Evolutionary conservation across 2,888 invertebrate species (phyloP), one percentile per base, ranked within the genome.

Genomic region (Caenorhabditis plicata): DNA sequence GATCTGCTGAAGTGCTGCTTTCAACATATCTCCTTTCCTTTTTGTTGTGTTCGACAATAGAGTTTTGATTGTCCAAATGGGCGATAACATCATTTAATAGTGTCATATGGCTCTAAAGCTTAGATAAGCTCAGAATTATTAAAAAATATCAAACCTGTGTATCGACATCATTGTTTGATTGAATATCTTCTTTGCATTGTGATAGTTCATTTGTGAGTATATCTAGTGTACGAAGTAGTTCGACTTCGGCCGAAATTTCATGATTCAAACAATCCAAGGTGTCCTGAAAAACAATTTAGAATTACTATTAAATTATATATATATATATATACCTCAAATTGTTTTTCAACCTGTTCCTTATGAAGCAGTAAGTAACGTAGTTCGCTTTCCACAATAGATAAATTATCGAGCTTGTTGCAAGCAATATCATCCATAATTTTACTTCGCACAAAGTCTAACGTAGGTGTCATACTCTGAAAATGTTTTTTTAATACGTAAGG

Each of bases 331-430:
- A 68, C 71, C 49, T 74, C 73, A 43, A 54, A 70, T 29, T 64
- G 62, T 35, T 62, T 49, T 49, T 71, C 63, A 31, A 64, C 55
- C 25, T 68, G 60, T 48, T 77, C 73, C 4, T 71, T 61, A 35
- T 76, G 74, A 9, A 74, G 71, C 5, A 68, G 65, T 45, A 73
- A 56, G 63, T 73, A 77, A 33, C 77, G 70, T 11, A 68, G 61
- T 17, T 75, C 75, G 25, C 71, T 66, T 38, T 63, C 54, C 17
- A 56, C 70, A 27, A 54, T 63, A 25, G 44, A 66, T n/a, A 71
- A 64, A 19, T 74, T 75, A 8, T 42, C 20, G 4, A 67, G 55
- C 19, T 41, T 43, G 15, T 52, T 54, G 7, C 53, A 53, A 19
- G 64, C 35, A 17, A 53, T 56, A 32, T 56, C 53, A 25, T 41